These are phyloP conservation scores for Myopa testacea DNA, from an alignment of 2,888 invertebrate species.

Conservation along the genomic window DNA sequence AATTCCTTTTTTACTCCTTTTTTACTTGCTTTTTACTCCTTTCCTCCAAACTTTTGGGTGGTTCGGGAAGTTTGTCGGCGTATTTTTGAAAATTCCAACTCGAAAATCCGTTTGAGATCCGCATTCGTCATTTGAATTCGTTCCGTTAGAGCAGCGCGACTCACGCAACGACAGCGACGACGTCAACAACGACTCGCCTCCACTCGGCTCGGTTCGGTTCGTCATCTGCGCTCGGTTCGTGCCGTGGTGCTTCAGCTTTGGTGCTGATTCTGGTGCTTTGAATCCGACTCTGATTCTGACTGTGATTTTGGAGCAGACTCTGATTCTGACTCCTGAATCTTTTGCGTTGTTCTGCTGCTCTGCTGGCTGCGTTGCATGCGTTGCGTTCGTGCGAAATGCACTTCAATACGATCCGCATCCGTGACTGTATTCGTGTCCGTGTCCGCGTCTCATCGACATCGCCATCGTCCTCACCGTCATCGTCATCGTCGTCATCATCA, in stretches of 20 bases:
- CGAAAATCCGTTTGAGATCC: slow-evolving; percentile 48
- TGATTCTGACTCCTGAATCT: background rate
- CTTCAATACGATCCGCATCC: slow-evolving; percentile 22
- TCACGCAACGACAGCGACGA: slow-evolving; percentile 28
- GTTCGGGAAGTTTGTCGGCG: slow-evolving; percentile 46
- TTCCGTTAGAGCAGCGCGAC: slow-evolving; percentile 11
- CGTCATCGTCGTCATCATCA: slow-evolving; percentile 14
- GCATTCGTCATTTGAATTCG: slow-evolving; percentile 57
- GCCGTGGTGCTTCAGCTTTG: background rate
- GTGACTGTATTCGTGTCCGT: slow-evolving; percentile 38
- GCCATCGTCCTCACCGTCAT: background rate
- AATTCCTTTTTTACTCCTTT: background rate
- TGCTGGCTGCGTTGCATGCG: slow-evolving; percentile 8
- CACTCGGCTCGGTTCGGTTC: background rate
- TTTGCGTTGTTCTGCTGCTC: background rate
- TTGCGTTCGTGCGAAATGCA: slow-evolving; percentile 32
- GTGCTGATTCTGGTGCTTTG: background rate
- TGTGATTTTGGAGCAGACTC: background rate
- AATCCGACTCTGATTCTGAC: background rate
- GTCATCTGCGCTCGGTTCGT: slow-evolving; percentile 7
- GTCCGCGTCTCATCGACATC: slow-evolving; percentile 28
- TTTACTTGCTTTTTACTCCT: background rate
- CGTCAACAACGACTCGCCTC: slow-evolving; percentile 22
- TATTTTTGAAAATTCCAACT: slow-evolving; percentile 60
- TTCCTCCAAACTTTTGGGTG: background rate